phyloP scores from a whole-genome alignment of 2,888 invertebrate genomes.

The Volucella inanis region DNA sequence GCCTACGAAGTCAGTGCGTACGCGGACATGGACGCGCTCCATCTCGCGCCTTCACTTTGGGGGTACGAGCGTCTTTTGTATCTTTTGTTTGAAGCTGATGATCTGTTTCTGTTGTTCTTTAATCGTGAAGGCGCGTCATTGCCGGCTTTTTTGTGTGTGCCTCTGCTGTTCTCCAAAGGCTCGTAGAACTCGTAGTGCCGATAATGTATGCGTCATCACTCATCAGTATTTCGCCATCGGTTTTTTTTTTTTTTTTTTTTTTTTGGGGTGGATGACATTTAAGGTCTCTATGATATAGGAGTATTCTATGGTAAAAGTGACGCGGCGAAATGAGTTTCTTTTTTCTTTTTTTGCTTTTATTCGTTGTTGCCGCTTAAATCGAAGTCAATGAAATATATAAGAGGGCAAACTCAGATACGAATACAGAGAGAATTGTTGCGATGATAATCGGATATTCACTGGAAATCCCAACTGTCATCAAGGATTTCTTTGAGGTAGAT shows the following conservation, averaged over 20 bases:
- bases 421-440: slow-evolving; percentile 22
- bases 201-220: slow-evolving; percentile 66
- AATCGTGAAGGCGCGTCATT: slow-evolving; percentile 9
- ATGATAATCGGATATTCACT: slow-evolving; percentile 56
- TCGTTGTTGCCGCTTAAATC: slow-evolving; percentile 50
- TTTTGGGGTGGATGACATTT: slow-evolving; percentile 38
- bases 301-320: slow-evolving; percentile 49
- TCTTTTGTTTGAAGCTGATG: slow-evolving; percentile 59
- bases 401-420: slow-evolving; percentile 26
- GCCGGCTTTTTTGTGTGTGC: not conserved
- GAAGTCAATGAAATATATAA: slow-evolving; percentile 50
- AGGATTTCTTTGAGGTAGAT: not conserved
- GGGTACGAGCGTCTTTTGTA: slow-evolving; percentile 11
- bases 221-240: slow-evolving; percentile 42
- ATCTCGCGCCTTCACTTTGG: not conserved
- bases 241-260: no score
- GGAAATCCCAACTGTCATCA: slow-evolving; percentile 41
- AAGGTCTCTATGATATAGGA: slow-evolving; percentile 31
- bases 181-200: slow-evolving; percentile 13
- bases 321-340: slow-evolving; percentile 1
- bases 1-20: slow-evolving; percentile 52
- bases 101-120: slow-evolving; percentile 59
- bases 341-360: slow-evolving; percentile 14
- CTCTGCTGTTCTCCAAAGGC: slow-evolving; percentile 33
- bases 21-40: slow-evolving; percentile 6